Percentiles rank a stretch among this genome's conserved stretches.
phyloP scores from a whole-genome alignment of 1,140 invertebrate species.

The Cataglyphis hispanica region DNA sequence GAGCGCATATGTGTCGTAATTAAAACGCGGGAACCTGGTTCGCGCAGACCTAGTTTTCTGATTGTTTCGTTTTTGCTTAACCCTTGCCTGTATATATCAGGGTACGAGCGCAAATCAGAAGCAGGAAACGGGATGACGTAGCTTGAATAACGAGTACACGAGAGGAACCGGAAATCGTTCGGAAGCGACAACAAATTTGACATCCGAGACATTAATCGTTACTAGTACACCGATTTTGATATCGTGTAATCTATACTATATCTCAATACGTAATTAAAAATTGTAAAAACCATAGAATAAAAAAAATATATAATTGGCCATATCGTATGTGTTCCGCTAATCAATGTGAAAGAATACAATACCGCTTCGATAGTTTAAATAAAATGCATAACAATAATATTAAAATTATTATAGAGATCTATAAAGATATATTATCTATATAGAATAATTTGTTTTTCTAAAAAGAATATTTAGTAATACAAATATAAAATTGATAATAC shows the following conservation, averaged over 20 bases:
- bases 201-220: neutral
- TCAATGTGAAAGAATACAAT: neutral
- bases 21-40: conserved; percentile 29
- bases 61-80: conserved; percentile 37
- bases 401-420: neutral
- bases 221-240: neutral
- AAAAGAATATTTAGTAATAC: neutral
- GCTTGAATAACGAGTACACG: conserved; percentile 58
- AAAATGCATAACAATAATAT: neutral
- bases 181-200: conserved; percentile 31
- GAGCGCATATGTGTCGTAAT: neutral
- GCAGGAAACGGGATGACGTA: conserved; percentile 79
- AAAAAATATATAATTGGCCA: neutral
- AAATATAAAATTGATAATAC: neutral
- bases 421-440: neutral
- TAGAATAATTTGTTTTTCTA: neutral
- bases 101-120: conserved; percentile 32
- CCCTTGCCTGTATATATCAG: neutral
- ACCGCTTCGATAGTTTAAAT: neutral
- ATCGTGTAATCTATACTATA: too few relatives aligned
- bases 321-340: neutral
- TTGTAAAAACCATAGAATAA: neutral
- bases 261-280: too few relatives aligned
- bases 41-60: conserved; percentile 7
- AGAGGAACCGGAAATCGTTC: conserved; percentile 56